Evolutionary conservation across 1,140 invertebrate species (phyloP).

Genomic region (Gryon sp.): DNA sequence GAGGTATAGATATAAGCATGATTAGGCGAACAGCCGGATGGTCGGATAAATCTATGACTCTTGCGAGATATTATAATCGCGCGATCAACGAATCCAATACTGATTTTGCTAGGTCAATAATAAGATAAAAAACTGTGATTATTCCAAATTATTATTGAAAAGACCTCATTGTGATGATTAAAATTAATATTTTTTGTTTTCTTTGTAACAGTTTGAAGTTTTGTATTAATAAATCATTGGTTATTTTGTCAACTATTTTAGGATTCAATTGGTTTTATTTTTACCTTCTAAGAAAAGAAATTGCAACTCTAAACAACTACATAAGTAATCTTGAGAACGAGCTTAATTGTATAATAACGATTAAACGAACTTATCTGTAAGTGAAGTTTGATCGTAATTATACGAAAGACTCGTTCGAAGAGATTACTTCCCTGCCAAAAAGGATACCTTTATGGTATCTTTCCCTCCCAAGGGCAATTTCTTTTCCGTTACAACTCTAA

Average conservation of each 20-base stretch:
- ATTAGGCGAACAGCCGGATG: conserved; percentile 24
- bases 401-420: no score
- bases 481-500: conserved; percentile 10
- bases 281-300: conserved; percentile 16
- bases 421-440: conserved; percentile 21
- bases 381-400: no score
- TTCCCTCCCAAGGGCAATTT: conserved; percentile 16
- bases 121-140: no score
- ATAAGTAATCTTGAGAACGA: conserved; percentile 36
- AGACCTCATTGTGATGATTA: no score
- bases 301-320: conserved; percentile 47
- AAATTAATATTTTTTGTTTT: no score
- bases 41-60: conserved; percentile 4
- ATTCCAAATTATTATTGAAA: no score
- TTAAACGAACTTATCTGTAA: no score
- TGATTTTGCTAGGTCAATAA: conserved; percentile 17
- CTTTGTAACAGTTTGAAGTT: no score
- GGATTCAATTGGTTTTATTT: no score
- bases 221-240: background rate
- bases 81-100: background rate
- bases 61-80: conserved; percentile 42
- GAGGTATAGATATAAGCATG: conserved; percentile 9
- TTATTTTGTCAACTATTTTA: background rate
- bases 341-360: conserved; percentile 29
- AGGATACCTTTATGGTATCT: background rate